Evolutionary conservation across 2,888 invertebrate genomes (phyloP), one percentile per base, ranked within the genome.

Genomic region (Cecidostiba fungosa): DNA sequence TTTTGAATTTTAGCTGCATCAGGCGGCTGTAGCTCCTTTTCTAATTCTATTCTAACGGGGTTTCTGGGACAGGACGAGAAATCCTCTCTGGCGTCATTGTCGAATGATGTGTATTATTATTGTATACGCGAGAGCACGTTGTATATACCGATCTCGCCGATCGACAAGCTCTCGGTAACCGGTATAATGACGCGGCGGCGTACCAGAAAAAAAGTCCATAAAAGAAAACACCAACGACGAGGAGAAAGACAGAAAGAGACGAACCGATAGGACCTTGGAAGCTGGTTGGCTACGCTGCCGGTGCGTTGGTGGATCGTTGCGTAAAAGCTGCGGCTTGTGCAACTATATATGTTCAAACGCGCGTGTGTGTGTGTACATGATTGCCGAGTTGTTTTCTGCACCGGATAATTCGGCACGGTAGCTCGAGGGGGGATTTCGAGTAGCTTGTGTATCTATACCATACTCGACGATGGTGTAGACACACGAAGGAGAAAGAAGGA

Each of bases 241-340:
- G 36, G 47, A 66, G 76, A 77, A 36, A 83, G 83, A 79, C 69
- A 76, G 66, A 77, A 23, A 50, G 29, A 62, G 29, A 59, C 12
- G 39, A 59, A 62, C 26, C 50, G 50, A 70, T 16, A 36, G 69
- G 73, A 50, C 85, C 80, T 85, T 80, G 85, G 50, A 59, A 59
- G 29, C 36, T 36, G 36, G 23, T 19, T 32, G 76, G 54, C 23
- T 59, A 23, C 54, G 54, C 54, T 23, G 54, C 73, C 14, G 6
- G 81, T 79, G 82, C 79, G 82, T 86, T 70, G 79, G 83, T n/a
- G 82, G 78, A 43, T 77, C 76, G 77, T 80, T 80, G 66, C 78
- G 78, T 39, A 78, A 78, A 78, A 66, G 26, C 69, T 14, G 47
- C 23, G 54, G 29, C 76, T 83, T 85, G 78, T 76, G 85, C 82